Evolutionary conservation across 2,888 invertebrate genomes (phyloP).

Genomic region (Leptothorax acervorum): DNA sequence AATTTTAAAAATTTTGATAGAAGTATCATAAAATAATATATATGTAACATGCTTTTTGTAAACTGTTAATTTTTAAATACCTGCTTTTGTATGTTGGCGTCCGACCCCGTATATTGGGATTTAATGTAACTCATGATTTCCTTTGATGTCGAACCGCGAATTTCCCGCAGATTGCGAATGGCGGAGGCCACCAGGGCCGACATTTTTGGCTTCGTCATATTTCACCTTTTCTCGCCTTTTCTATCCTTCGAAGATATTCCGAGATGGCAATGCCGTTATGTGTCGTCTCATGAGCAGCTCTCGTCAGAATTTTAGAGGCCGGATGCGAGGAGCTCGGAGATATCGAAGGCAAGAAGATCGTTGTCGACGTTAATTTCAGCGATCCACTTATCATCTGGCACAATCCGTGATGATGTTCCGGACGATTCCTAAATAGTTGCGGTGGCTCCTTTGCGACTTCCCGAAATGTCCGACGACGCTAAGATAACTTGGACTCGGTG

Average conservation of each 20-base stretch:
- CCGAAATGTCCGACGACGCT: conserved; percentile 28
- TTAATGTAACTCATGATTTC: conserved; percentile 82
- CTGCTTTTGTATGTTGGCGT: conserved; percentile 76
- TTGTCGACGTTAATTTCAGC: conserved; percentile 20
- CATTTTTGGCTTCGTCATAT: conserved; percentile 81
- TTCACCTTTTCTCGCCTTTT: not conserved
- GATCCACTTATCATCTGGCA: conserved; percentile 18
- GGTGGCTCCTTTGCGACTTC: conserved; percentile 6
- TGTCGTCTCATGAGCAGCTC: conserved; percentile 31
- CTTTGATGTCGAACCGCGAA: conserved; percentile 81
- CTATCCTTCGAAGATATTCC: not conserved
- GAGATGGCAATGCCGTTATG: not conserved
- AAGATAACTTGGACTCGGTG: conserved; percentile 9
- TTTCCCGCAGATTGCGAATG: conserved; percentile 79
- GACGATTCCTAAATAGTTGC: not conserved
- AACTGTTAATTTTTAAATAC: conserved; percentile 65
- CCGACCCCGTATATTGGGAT: conserved; percentile 77
- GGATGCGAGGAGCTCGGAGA: not conserved
- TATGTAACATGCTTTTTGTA: not conserved
- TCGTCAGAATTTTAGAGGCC: not conserved
- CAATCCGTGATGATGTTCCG: not conserved
- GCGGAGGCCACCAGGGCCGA: conserved; percentile 81
- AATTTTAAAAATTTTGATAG: not conserved
- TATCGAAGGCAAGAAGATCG: not conserved
- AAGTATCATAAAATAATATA: not conserved